phyloP scores from a whole-genome alignment of 53 echinoderm and acorn worm genomes.

The Apostichopus leukothele region DNA sequence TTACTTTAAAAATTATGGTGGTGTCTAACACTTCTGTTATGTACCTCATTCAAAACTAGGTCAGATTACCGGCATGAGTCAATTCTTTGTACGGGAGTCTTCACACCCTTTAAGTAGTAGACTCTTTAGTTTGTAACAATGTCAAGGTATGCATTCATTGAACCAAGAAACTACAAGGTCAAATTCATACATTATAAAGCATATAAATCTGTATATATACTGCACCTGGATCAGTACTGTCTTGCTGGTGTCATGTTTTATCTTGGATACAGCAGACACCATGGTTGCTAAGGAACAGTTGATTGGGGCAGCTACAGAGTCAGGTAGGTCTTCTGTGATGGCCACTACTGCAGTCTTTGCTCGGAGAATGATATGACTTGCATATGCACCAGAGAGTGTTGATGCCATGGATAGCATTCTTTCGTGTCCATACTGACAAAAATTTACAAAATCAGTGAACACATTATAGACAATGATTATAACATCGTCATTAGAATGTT shows the following conservation, averaged over 20 bases:
- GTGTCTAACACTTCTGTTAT: too few species aligned
- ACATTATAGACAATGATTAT: too few species aligned
- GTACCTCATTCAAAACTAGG: too few species aligned
- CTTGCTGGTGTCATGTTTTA: slow-evolving; percentile 55
- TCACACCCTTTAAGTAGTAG: too few species aligned
- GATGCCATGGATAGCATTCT: slow-evolving; percentile 42
- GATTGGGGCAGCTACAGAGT: slow-evolving; percentile 88
- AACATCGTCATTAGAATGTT: too few species aligned
- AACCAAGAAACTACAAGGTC: too few species aligned
- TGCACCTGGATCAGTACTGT: slow-evolving; percentile 71
- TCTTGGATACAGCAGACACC: slow-evolving; percentile 69
- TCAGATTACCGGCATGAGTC: too few species aligned
- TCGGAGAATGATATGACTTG: slow-evolving; percentile 80
- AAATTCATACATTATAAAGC: too few species aligned
- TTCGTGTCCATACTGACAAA: slow-evolving; percentile 65
- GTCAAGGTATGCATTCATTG: too few species aligned
- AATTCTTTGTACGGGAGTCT: too few species aligned
- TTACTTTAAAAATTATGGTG: too few species aligned
- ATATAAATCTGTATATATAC: background rate
- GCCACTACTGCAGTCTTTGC: slow-evolving; percentile 66
- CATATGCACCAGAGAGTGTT: slow-evolving; percentile 75
- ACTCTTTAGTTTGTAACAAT: too few species aligned
- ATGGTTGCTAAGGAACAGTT: slow-evolving; percentile 95
- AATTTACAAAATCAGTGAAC: slow-evolving; percentile 1
- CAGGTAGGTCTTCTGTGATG: slow-evolving; percentile 73